Conservation (phyloP, 2,888 invertebrate genomes). For the Agonopterix alstromeriana region DNA sequence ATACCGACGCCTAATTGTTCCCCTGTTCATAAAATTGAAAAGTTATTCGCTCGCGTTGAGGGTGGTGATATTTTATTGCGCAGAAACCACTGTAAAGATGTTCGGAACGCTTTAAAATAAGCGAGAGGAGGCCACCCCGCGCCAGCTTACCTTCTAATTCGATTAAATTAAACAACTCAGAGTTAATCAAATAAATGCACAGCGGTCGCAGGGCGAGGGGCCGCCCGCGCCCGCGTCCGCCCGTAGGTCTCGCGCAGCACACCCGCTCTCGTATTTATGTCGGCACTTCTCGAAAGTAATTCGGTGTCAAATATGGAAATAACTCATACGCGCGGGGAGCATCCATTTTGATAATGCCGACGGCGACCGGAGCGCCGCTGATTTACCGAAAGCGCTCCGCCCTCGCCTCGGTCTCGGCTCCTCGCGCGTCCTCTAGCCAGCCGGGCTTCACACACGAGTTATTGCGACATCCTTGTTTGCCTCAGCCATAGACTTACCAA, state of each 20-base stretch:
- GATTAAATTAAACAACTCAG: slow-evolving; percentile 77
- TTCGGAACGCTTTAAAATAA: slow-evolving; percentile 72
- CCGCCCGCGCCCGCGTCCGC: slow-evolving; percentile 15
- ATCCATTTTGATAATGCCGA: slow-evolving; percentile 75
- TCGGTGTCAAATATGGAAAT: slow-evolving; percentile 77
- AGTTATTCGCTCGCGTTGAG: slow-evolving; percentile 65
- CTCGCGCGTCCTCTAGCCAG: too few species aligned
- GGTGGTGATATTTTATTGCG: slow-evolving; percentile 73
- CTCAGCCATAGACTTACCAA: too few species aligned
- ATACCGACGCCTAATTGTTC: slow-evolving; percentile 70
- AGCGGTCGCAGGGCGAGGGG: slow-evolving; percentile 43
- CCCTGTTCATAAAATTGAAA: slow-evolving; percentile 76
- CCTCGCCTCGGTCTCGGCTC: neutral
- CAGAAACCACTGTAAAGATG: slow-evolving; percentile 76
- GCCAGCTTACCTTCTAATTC: slow-evolving; percentile 70
- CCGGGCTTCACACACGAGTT: too few species aligned
- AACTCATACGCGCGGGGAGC: slow-evolving; percentile 71
- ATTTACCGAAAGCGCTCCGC: slow-evolving; percentile 48
- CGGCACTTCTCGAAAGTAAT: slow-evolving; percentile 76
- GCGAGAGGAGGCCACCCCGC: slow-evolving; percentile 38
- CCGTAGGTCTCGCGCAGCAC: slow-evolving; percentile 30
- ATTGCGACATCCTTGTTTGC: too few species aligned
- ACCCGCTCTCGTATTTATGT: slow-evolving; percentile 62
- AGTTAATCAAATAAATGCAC: slow-evolving; percentile 78
- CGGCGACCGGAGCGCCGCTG: slow-evolving; percentile 65